Conservation (phyloP, 1,140 invertebrate genomes). For the Trichomalopsis sarcophagae region DNA sequence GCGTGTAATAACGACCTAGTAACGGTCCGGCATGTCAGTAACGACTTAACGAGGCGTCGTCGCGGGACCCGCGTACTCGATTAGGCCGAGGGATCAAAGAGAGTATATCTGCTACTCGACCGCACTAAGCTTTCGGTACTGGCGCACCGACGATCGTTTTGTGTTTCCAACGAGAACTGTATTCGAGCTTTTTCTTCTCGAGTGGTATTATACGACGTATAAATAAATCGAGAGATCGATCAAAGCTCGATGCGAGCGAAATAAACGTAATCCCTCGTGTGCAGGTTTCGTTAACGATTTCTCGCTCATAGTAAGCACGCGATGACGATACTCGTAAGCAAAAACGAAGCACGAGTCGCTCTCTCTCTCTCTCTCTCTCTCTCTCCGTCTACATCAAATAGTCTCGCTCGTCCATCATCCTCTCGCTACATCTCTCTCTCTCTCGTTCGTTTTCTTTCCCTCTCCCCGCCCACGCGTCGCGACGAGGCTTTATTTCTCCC, state of each 20-base stretch:
- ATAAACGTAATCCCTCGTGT: too few relatives aligned
- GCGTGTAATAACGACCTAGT: constrained; percentile 50
- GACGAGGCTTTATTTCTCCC: not conserved
- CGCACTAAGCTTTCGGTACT: not conserved
- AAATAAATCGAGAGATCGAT: too few relatives aligned
- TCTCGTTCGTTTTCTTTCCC: not conserved
- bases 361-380: not conserved
- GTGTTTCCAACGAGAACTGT: too few relatives aligned
- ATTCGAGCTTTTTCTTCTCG: too few relatives aligned
- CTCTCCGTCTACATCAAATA: not conserved
- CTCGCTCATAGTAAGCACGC: too few relatives aligned
- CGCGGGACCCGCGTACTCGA: constrained; percentile 25
- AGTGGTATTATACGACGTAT: too few relatives aligned
- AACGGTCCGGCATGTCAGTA: constrained; percentile 43
- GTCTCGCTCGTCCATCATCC: not conserved
- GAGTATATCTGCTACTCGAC: not conserved
- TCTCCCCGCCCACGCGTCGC: not conserved
- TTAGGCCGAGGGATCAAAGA: constrained; percentile 40
- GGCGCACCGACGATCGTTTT: not conserved
- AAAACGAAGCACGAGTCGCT: not conserved
- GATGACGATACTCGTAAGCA: too few relatives aligned
- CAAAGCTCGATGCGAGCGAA: too few relatives aligned
- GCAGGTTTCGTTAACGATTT: too few relatives aligned
- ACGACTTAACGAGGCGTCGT: constrained; percentile 51
- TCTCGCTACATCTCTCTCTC: not conserved